Conservation (phyloP, 1,140 invertebrate species). For the Oedothorax gibbosus region DNA sequence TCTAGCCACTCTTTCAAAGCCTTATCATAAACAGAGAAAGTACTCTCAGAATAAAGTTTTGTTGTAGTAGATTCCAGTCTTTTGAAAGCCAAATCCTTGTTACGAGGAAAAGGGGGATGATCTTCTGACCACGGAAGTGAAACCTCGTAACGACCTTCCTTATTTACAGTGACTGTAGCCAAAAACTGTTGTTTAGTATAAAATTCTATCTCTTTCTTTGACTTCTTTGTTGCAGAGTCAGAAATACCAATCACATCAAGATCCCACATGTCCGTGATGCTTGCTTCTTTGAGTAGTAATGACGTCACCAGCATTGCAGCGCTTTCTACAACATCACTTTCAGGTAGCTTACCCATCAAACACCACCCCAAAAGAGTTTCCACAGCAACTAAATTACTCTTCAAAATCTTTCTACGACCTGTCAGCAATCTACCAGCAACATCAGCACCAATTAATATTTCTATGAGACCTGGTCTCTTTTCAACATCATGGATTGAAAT, state of each 20-base stretch:
- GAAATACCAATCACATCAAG: background rate
- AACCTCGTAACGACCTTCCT: background rate
- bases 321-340: background rate
- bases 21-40: background rate
- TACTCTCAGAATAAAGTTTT: background rate
- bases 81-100: background rate
- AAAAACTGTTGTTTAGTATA: background rate
- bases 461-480: background rate
- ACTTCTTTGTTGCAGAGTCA: background rate
- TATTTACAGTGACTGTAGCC: background rate
- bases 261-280: slow-evolving; percentile 16
- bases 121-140: slow-evolving; percentile 1
- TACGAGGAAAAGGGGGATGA: background rate
- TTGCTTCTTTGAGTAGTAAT: background rate
- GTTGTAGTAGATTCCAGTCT: background rate
- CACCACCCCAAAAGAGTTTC: slow-evolving; percentile 31
- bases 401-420: background rate
- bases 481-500: background rate
- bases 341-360: slow-evolving; percentile 2
- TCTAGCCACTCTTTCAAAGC: background rate
- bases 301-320: slow-evolving; percentile 2
- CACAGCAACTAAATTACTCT: background rate
- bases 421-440: slow-evolving; percentile 11
- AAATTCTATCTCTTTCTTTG: background rate
- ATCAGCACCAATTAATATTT: slow-evolving; percentile 25